phyloP scores from a whole-genome alignment of 1,140 invertebrate genomes.

The Drosophila rufa region DNA sequence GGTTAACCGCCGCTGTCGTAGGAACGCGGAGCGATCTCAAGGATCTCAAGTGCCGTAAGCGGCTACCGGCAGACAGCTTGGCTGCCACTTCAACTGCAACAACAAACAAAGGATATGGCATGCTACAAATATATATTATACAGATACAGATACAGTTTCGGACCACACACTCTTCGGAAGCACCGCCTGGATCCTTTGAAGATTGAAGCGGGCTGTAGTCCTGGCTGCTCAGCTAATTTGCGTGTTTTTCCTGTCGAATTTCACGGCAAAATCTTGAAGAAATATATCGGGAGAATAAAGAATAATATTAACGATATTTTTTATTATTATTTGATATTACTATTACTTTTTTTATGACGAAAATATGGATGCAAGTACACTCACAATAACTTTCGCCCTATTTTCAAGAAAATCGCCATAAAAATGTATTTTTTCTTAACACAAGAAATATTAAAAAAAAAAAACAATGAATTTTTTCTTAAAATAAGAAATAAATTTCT shows the following conservation, averaged over 20 bases:
- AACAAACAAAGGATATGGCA: slow-evolving; percentile 49
- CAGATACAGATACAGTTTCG: too few relatives aligned
- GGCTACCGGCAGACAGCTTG: slow-evolving; percentile 60
- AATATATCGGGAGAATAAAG: too few relatives aligned
- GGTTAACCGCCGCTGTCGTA: slow-evolving; percentile 63
- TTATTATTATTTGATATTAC: too few relatives aligned
- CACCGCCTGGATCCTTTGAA: slow-evolving; percentile 7
- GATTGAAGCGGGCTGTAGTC: not conserved
- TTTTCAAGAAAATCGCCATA: too few relatives aligned
- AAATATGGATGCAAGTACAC: too few relatives aligned
- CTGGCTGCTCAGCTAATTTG: not conserved
- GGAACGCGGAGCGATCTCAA: slow-evolving; percentile 1
- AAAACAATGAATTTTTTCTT: too few relatives aligned
- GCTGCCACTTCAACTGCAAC: slow-evolving; percentile 62
- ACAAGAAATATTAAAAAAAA: too few relatives aligned
- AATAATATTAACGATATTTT: not conserved
- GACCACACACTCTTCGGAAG: slow-evolving; percentile 36
- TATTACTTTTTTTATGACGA: too few relatives aligned
- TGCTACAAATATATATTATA: not conserved
- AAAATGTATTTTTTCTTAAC: too few relatives aligned
- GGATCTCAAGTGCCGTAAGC: slow-evolving; percentile 56
- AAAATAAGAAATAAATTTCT: too few relatives aligned
- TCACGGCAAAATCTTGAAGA: not conserved
- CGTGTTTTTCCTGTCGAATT: slow-evolving; percentile 5
- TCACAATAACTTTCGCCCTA: too few relatives aligned